Base-by-base conservation (phyloP, 2,888 invertebrate genomes). In the Ochropleura leucogaster region DNA sequence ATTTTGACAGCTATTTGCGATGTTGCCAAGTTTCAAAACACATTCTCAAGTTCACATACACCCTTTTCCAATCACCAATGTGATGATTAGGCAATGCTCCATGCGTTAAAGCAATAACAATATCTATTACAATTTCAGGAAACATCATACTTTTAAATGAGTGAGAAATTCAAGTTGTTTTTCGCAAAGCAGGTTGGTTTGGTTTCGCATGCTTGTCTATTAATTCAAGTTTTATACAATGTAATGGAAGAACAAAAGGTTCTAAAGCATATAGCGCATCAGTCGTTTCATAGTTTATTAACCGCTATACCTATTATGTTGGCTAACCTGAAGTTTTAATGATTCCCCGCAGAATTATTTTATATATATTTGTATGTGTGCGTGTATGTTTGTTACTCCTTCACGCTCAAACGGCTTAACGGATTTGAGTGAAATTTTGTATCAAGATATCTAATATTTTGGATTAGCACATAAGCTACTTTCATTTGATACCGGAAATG, bases 141-240 rank as follows among this genome's bases (percentile, higher is more conserved):
- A 77, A 74, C 74, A 84, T 84, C 63, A 81, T 80, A 83, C 62
- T 83, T 83, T 66, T 68, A 82, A 84, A 84, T 84, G 55, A 68
- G 77, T 72, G 44, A 63, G 71, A 71, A 84, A 80, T 75, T 67
- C 49, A 67, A 82, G 66, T 84, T 20, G 80, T 79, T 83, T 47
- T 79, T 83, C 73, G 51, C 60, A 60, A 80, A 80, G 60, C 66
- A 72, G 84, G 75, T 80, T 75, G 66, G 68, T 75, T 63, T 65
- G 20, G 47, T 72, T 74, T 67, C 69, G 60, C 60, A 59, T 66
- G 76, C 47, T 68, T 74, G 71, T 68, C 62, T 68, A 68, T 80
- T 75, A 75, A 67, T 83, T 66, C 4, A 62, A 73, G 70, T 68
- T 68, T 66, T 49, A 2, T 18, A 57, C 30, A 14, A 40, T 8